These are phyloP conservation scores for Mormyrus proboscirostris DNA, from an alignment of 2,797 vertebrate genomes.

Conservation along the genomic window DNA sequence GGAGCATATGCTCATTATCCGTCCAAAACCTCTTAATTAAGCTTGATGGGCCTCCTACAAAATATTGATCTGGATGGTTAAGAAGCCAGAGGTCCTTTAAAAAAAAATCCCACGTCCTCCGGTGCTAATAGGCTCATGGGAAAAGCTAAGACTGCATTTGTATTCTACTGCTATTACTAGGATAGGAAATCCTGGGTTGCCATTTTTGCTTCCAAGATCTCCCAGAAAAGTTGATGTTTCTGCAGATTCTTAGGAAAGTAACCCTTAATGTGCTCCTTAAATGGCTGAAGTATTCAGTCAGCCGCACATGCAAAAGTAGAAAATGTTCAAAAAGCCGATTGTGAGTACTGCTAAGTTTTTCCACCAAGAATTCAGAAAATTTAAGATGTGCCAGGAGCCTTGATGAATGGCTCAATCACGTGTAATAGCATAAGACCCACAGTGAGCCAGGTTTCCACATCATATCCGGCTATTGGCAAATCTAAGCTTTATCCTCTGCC, in stretches of 20 bases:
- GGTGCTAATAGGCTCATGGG: background rate
- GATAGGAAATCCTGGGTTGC: background rate
- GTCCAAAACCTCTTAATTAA: background rate
- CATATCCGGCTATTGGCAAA: background rate
- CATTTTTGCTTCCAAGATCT: background rate
- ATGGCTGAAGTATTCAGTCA: background rate
- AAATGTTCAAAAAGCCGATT: background rate
- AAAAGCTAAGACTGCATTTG: background rate
- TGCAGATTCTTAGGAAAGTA: background rate
- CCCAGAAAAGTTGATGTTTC: background rate
- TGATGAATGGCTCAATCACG: background rate
- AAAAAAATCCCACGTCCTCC: background rate
- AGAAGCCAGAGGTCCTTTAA: background rate
- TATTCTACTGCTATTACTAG: background rate
- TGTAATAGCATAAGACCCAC: background rate
- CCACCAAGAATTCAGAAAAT: background rate
- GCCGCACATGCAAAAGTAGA: background rate
- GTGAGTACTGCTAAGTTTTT: background rate
- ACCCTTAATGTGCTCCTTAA: background rate
- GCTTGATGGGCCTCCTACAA: background rate
- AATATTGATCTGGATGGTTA: conserved; percentile 9
- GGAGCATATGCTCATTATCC: background rate
- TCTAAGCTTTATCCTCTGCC: background rate
- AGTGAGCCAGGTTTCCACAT: background rate
- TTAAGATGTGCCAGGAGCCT: background rate